These are phyloP conservation scores for Panopea generosa DNA, from an alignment of 2,888 invertebrate genomes.

Conservation along the genomic window DNA sequence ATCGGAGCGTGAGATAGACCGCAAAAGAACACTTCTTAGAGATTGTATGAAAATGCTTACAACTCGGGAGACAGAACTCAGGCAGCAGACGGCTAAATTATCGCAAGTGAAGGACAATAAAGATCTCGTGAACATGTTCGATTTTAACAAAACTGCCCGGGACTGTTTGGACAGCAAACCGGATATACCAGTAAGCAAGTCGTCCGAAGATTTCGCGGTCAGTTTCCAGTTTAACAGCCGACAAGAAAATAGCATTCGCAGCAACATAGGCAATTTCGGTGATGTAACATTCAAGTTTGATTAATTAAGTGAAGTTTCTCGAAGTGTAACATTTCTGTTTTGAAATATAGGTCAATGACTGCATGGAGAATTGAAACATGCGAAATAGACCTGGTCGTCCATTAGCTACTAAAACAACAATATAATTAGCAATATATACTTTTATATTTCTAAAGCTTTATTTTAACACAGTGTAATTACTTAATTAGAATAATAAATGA, in stretches of 20 bases:
- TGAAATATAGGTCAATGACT: too few species aligned
- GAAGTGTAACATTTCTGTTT: too few species aligned
- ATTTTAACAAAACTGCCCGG: conserved; percentile 74
- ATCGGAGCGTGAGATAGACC: conserved; percentile 77
- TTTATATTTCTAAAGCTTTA: too few species aligned
- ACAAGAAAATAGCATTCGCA: conserved; percentile 72
- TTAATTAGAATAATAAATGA: too few species aligned
- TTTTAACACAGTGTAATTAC: too few species aligned
- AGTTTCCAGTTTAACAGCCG: conserved; percentile 78
- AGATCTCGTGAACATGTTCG: conserved; percentile 77
- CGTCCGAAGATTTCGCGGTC: conserved; percentile 76
- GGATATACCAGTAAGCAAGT: conserved; percentile 71
- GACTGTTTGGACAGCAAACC: conserved; percentile 72
- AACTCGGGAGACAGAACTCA: conserved; percentile 69
- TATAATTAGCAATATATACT: too few species aligned
- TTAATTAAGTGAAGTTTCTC: conserved; percentile 13
- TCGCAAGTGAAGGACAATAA: conserved; percentile 73
- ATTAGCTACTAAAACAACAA: too few species aligned
- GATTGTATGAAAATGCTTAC: conserved; percentile 72
- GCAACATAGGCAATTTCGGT: conserved; percentile 73
- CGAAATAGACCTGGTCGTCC: too few species aligned
- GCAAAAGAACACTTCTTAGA: conserved; percentile 73
- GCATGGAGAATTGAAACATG: too few species aligned
- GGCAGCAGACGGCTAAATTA: conserved; percentile 69
- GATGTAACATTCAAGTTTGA: conserved; percentile 74